Base-by-base conservation (phyloP, 2,888 invertebrate genomes). In the Morpho helenor region DNA sequence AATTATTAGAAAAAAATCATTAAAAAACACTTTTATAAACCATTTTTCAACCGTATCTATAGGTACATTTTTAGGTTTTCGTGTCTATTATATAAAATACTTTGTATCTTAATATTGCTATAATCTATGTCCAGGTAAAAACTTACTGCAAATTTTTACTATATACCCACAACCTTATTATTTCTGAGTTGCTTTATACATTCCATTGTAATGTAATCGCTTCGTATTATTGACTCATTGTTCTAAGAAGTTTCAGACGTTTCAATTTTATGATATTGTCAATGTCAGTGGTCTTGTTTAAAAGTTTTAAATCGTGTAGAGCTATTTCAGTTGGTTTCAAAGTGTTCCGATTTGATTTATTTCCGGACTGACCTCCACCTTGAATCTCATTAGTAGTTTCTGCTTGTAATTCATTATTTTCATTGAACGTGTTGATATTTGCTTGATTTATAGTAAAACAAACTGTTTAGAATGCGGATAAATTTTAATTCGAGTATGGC, bases 351-450 rank as follows among this genome's bases (percentile, higher is more conserved):
- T 44, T 52, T 44, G 44, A 52, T 52, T 52, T 52, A 61, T 55
- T 49, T 63, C 57, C 51, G 43, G 49, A 47, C 45, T 59, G 67
- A 66, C 65, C 66, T 64, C 59, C 60, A 61, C 62, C 61, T 55
- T 62, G 61, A 64, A 59, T 59, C 52, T 56, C 52, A 44, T 39
- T 43, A 22, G 47, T 31, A 55, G 52, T 52, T 56, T 56, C 47
- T 60, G 44, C 55, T 60, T 62, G 65, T 64, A 66, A 68, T 69
- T 68, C 61, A 59, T 61, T 52, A 59, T 64, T 64, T 70, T 70
- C 65, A 67, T 57, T 41, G 16, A 16, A 16, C n/a, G n/a, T n/a
- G n/a, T n/a, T n/a, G n/a, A n/a, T n/a, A n/a, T n/a, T n/a, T n/a
- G n/a, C n/a, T n/a, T n/a, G n/a, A n/a, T n/a, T n/a, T n/a, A n/a